These are phyloP conservation scores for Eulacestoma nigropectus DNA, from an alignment of 2,113 vertebrate genomes.

Conservation along the genomic window DNA sequence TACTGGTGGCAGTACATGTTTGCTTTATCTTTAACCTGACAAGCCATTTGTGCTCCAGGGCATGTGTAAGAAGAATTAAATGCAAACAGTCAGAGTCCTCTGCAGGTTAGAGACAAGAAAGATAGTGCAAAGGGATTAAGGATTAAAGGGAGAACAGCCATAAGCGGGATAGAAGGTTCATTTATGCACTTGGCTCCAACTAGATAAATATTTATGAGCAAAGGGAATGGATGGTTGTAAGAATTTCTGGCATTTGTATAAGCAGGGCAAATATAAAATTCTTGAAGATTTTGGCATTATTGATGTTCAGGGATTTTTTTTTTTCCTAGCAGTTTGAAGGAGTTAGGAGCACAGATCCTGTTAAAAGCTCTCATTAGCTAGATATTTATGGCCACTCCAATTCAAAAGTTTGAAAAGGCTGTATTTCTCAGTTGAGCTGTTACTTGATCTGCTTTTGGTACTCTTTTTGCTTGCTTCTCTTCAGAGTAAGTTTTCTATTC, in stretches of 20 bases:
- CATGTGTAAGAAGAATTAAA: constrained; percentile 69
- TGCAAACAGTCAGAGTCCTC: constrained; percentile 64
- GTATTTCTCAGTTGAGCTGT: not conserved
- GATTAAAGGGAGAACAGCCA: constrained; percentile 63
- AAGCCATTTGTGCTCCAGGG: constrained; percentile 64
- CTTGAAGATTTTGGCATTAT: not conserved
- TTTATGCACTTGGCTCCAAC: constrained; percentile 50
- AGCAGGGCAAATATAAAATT: not conserved
- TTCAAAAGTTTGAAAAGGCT: not conserved
- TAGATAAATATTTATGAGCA: constrained; percentile 66
- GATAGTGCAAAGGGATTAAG: constrained; percentile 68
- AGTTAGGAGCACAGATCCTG: not conserved
- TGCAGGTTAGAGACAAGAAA: constrained; percentile 65
- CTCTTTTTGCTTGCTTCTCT: not conserved
- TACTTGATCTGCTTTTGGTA: not conserved
- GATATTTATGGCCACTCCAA: not conserved
- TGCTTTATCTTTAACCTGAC: constrained; percentile 68
- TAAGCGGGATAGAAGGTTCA: constrained; percentile 38
- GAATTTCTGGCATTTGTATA: not conserved
- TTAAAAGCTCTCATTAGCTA: not conserved
- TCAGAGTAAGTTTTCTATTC: not conserved
- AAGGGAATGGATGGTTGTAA: constrained; percentile 21
- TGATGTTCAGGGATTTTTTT: not conserved
- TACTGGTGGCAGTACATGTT: constrained; percentile 51
- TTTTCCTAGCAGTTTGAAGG: not conserved